Conservation (phyloP, 1,140 invertebrate genomes). For the Saxidomus purpurata region DNA sequence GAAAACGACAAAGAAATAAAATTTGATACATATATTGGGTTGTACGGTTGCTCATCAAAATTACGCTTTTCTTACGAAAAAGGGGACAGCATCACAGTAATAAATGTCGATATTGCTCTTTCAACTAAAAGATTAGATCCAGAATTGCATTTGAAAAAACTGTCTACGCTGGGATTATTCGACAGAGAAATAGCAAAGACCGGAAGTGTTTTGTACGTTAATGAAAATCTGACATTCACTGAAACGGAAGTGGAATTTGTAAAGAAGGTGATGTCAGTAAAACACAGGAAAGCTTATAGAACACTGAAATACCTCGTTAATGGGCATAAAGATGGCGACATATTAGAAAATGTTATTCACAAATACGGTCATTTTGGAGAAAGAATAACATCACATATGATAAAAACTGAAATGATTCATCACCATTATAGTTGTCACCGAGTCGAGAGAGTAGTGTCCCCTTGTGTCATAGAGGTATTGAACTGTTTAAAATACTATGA, state of each 20-base stretch:
- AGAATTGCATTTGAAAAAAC: neutral
- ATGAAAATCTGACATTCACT: neutral
- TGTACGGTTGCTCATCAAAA: neutral
- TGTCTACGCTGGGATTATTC: neutral
- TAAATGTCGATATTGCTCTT: conserved; percentile 21
- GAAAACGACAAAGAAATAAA: neutral
- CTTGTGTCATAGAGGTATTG: conserved; percentile 4
- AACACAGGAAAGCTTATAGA: conserved; percentile 26
- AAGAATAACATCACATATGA: conserved; percentile 18
- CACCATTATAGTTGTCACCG: conserved; percentile 1
- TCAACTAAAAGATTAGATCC: conserved; percentile 3
- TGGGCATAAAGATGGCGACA: conserved; percentile 14
- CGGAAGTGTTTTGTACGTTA: neutral
- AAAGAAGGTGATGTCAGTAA: neutral
- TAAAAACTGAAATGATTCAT: conserved; percentile 31
- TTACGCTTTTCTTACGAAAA: neutral
- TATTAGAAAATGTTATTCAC: neutral
- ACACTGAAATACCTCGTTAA: conserved; percentile 43
- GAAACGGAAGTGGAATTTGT: conserved; percentile 39
- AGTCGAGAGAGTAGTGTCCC: neutral
- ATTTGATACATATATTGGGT: neutral
- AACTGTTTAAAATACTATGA: neutral
- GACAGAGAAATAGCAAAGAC: neutral
- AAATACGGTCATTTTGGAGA: neutral
- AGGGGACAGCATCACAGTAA: neutral